Evolutionary conservation across 2,113 vertebrate genomes (phyloP).

Genomic region (Pungitius pungitius): DNA sequence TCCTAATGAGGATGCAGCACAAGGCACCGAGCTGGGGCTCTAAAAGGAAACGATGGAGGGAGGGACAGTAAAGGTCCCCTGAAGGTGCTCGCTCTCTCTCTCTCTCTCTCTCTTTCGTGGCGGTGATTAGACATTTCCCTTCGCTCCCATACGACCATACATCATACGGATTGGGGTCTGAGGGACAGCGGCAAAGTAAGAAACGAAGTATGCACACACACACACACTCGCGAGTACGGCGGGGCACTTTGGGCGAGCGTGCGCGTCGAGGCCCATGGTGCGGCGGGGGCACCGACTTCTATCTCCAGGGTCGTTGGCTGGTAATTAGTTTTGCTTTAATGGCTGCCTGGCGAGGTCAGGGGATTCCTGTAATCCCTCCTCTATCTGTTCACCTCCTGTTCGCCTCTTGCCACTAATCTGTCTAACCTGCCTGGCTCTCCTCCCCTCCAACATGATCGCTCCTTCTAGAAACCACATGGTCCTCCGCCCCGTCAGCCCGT

Average conservation of each 20-base stretch:
- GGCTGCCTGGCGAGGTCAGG: conserved; percentile 74
- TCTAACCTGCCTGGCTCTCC: conserved; percentile 49
- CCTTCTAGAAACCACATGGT: conserved; percentile 53
- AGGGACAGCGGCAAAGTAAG: conserved; percentile 23
- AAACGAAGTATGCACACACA: conserved; percentile 37
- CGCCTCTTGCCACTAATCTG: conserved; percentile 77
- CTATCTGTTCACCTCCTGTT: conserved; percentile 77
- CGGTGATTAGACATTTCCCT: conserved; percentile 64
- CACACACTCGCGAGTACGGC: background rate
- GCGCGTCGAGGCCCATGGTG: conserved; percentile 44
- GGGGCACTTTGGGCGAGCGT: conserved; percentile 39
- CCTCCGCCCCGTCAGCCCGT: conserved; percentile 7
- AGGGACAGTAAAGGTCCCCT: conserved; percentile 38
- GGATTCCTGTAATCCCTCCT: conserved; percentile 80
- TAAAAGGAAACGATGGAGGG: background rate
- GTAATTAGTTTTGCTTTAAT: conserved; percentile 83
- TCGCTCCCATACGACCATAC: conserved; percentile 48
- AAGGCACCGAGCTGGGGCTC: background rate
- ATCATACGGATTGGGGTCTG: conserved; percentile 50
- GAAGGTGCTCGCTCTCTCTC: conserved; percentile 46
- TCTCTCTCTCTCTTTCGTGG: conserved; percentile 19
- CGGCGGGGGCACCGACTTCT: conserved; percentile 56
- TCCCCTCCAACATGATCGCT: conserved; percentile 50
- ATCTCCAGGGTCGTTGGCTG: conserved; percentile 69
- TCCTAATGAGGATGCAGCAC: background rate